Evolutionary conservation across 2,797 vertebrate genomes (phyloP), one percentile per base, ranked within the genome.

Genomic region (Nannoperca australis): DNA sequence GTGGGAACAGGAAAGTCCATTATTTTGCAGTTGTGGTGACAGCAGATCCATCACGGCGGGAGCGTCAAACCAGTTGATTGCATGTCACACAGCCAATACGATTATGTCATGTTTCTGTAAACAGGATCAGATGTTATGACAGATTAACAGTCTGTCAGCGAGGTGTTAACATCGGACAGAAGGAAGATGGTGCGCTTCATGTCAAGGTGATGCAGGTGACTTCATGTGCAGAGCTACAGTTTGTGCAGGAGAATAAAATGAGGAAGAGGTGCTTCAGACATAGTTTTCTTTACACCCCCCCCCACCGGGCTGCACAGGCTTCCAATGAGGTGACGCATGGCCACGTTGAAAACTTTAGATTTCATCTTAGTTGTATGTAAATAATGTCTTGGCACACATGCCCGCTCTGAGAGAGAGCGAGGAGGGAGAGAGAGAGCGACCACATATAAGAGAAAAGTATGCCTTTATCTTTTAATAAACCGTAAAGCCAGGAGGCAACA

Each of bases 401-500:
- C 32, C 67, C 53, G 58, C 68, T 59, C 62, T 47, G 73, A 81
- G 82, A 88, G 36, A 53, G 77, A 83, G 54, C 27, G 69, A 84
- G 77, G 60, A 85, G 79, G 70, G 72, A 78, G 72, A 44, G 58
- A 27, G 56, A 53, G 15, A 36, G 79, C 70, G 63, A 92, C 94
- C 94, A 95, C 94, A 95, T 94, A 91, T 88, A 92, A 95, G 92
- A 93, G 91, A 91, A 93, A 95, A 94, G 89, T 94, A 94, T 94
- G 92, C 93, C 94, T 95, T 96, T 95, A 95, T 96, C 94, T 95
- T 95, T 94, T 94, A 95, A 95, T 95, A 96, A 95, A 94, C 92
- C 83, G 87, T 94, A 92, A 93, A 94, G 93, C 93, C 93, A 94
- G 94, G 91, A 95, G 95, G 94, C 93, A 95, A 95, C 92, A 93